Evolutionary conservation across 2,888 invertebrate genomes (phyloP), one percentile per base, ranked within the genome.

Genomic region (Athalia circularis): DNA sequence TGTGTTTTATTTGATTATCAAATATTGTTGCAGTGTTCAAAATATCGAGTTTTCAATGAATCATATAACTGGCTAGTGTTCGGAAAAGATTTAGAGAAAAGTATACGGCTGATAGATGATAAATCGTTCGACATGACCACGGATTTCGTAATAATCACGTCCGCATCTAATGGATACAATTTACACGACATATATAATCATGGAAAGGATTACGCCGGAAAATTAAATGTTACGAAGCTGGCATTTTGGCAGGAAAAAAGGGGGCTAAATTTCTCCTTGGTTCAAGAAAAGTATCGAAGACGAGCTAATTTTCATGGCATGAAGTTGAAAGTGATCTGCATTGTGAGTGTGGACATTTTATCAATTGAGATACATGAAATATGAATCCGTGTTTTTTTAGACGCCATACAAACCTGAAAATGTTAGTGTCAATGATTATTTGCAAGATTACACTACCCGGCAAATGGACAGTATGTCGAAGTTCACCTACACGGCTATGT

Each of bases 161-260:
- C 81, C 7, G 76, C 29, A 3, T 29, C 52, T 6, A 62, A 65
- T 13, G 80, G 80, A 43, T 85, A 84, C 59, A 80, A 83, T 48
- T 76, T 88, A n/a, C 82, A 85, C 65, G 88, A 88, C 13, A 80
- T 85, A 74, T 88, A 80, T 64, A 88, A 88, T 83, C 87, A 82
- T 57, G 83, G 84, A 47, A 86, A 87, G 77, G 82, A 82, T 68
- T 81, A 85, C 2, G 87, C 84, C 11, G 87, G 87, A 52, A 62
- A 57, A 13, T 75, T 88, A n/a, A 88, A 87, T 54, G 72, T 87
- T n/a, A 87, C 87, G 2, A 59, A 72, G 64, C 76, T 86, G 4
- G 88, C 87, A 4, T 81, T 15, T 15, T 88, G 88, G 88, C 67
- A 67, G 5, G 68, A 11, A 1, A 45, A 15, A 9, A 70, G 50